Evolutionary conservation across 2,113 vertebrate genomes (phyloP).

Genomic region (Pantherophis guttatus): DNA sequence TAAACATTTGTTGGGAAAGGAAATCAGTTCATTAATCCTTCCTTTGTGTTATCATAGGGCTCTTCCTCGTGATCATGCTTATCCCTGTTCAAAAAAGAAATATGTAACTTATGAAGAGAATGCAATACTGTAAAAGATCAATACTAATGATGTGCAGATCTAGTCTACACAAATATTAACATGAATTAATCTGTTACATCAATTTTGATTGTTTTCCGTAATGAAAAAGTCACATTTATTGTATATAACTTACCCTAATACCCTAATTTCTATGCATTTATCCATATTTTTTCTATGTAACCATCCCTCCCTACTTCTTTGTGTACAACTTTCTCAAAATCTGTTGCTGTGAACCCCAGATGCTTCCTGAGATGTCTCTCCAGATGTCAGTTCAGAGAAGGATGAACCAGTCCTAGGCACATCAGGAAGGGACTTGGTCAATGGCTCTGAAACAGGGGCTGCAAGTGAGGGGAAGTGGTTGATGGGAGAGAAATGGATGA

Average conservation of each 20-base stretch:
- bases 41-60: neutral
- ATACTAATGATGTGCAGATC: neutral
- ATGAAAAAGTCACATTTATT: neutral
- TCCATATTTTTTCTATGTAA: neutral
- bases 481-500: neutral
- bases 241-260: neutral
- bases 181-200: neutral
- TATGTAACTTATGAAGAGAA: neutral
- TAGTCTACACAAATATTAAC: neutral
- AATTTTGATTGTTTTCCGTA: neutral
- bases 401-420: neutral
- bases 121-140: neutral
- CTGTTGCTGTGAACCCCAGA: neutral
- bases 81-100: neutral
- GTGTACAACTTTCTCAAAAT: neutral
- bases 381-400: neutral
- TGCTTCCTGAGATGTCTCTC: neutral
- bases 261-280: neutral
- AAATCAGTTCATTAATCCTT: constrained; percentile 8
- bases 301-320: neutral
- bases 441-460: neutral
- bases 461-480: neutral
- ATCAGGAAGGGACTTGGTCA: neutral
- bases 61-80: neutral
- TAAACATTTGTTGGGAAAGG: neutral